These are phyloP conservation scores for Plectus sambesii DNA, from an alignment of 1,140 invertebrate species.

Conservation along the genomic window DNA sequence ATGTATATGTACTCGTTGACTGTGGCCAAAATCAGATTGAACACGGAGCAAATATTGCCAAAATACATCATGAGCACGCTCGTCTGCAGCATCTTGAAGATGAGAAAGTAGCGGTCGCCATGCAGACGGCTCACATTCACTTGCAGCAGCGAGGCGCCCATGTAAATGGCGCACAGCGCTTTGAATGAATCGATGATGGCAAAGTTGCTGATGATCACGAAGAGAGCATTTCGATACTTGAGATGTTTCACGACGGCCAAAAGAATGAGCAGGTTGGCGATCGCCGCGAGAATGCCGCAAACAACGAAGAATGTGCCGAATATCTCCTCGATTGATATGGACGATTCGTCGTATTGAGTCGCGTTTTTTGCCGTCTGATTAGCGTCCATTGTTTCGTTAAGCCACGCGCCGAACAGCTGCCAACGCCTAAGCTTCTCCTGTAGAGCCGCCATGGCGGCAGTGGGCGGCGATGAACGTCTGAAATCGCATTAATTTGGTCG, in stretches of 20 bases:
- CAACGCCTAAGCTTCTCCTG: too few relatives aligned
- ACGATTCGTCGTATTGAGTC: too few relatives aligned
- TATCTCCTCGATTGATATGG: not conserved
- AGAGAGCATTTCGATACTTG: not conserved
- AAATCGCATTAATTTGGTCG: too few relatives aligned
- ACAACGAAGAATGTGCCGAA: not conserved
- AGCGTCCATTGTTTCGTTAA: too few relatives aligned
- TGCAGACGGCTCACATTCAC: not conserved
- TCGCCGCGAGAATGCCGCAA: not conserved
- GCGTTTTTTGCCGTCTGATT: too few relatives aligned
- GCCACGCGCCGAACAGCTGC: too few relatives aligned
- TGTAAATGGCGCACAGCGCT: not conserved
- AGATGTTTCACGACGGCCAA: not conserved
- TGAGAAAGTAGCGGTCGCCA: not conserved
- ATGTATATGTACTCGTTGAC: not conserved
- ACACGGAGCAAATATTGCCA: not conserved
- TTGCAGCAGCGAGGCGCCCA: not conserved
- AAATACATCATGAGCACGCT: not conserved
- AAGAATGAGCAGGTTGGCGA: not conserved
- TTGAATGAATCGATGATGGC: not conserved
- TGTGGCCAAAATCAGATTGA: not conserved
- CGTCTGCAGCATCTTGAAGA: not conserved
- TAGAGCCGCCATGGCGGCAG: too few relatives aligned
- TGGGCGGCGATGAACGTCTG: too few relatives aligned
- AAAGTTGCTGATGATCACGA: not conserved